Evolutionary conservation across 2,888 invertebrate genomes (phyloP), one percentile per base, ranked within the genome.

Genomic region (Agrochola circellaris): DNA sequence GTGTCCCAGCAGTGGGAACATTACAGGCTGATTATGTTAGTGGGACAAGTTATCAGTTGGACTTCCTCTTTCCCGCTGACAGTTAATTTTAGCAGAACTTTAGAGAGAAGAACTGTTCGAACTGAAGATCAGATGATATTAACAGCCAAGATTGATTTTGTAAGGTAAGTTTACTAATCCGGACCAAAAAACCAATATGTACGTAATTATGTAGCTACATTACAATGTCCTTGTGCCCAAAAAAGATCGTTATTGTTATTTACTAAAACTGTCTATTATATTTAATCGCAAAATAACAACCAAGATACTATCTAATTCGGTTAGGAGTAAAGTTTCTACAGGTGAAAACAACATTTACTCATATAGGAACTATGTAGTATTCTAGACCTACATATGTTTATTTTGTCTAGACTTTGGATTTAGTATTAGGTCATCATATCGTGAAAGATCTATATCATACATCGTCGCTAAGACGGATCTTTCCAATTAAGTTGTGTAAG

Each of bases 251-350:
- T 64, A 8, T 34, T 60, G 4, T 60, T 48, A 48, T 83, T 79
- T 42, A 48, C 11, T 56, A 61, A 34, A 58, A 64, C 48, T 34
- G 11, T 42, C 9, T 34, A 34, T 51, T 13, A 51, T 61, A 71
- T 79, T n/a, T 51, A 34, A 71, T 70, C 58, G 34, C 20, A 38
- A 38, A 64, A 56, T 45, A 61, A 75, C 2, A 81, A 13, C 34
- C 6, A 9, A 42, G 73, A 85, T 85, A 82, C 6, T 60, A 71
- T 86, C 73, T 70, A 73, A 45, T 38, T 66, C 56, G 72, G 73
- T 61, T 64, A 73, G 17, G 20, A 61, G 61, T 64, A 45, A 48
- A 45, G n/a, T 62, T 48, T 45, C 3, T 20, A 60, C 60, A 26
- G 11, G 56, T 66, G 65, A 62, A 80, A 58, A 73, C 42, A 69